phyloP scores from a whole-genome alignment of 2,113 vertebrate species.

The Lepus timidus region DNA sequence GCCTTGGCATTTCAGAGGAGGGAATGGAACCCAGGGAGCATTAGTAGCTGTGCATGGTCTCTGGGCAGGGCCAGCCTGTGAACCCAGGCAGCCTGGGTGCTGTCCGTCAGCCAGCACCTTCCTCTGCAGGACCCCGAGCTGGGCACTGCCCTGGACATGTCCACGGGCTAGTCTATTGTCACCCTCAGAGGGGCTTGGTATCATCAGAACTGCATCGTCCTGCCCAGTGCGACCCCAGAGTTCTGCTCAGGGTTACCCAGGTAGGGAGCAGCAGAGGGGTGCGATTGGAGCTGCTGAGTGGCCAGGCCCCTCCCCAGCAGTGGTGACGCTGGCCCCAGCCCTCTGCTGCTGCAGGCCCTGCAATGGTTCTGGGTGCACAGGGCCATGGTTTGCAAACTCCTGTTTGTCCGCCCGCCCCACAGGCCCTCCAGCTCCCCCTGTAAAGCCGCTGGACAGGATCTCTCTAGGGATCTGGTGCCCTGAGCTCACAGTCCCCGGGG shows the following conservation, averaged over 20 bases:
- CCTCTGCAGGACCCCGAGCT: not conserved
- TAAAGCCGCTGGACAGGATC: not conserved
- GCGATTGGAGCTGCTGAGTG: not conserved
- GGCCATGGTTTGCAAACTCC: not conserved
- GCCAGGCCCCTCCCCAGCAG: not conserved
- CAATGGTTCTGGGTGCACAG: not conserved
- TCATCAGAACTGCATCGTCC: not conserved
- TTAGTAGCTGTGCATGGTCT: not conserved
- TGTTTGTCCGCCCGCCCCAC: not conserved
- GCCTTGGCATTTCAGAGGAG: not conserved
- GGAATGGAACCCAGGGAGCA: not conserved
- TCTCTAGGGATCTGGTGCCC: not conserved
- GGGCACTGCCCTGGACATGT: not conserved
- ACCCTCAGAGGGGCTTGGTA: not conserved
- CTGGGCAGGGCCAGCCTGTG: not conserved
- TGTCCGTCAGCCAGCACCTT: not conserved
- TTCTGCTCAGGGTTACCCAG: not conserved
- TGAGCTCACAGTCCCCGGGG: not conserved
- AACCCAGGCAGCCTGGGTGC: accelerated
- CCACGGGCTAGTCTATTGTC: not conserved
- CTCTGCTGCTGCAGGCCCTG: not conserved
- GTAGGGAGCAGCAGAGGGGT: not conserved
- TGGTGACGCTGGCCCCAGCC: not conserved
- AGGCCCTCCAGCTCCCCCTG: not conserved
- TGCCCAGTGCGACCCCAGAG: not conserved